phyloP scores from a whole-genome alignment of 1,140 invertebrate species.

The Diabrotica virgifera region DNA sequence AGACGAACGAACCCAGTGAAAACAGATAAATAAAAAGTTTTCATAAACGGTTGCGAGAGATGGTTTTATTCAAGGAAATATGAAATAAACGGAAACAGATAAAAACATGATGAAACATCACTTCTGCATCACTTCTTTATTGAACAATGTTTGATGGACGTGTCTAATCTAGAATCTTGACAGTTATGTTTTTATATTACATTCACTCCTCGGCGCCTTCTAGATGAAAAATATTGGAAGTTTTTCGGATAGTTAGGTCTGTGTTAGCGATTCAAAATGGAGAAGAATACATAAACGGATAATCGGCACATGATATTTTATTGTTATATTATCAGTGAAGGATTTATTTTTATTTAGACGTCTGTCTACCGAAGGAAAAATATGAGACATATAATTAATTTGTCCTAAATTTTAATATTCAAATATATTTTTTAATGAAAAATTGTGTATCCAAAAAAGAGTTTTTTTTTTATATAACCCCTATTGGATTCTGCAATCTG shows the following conservation, averaged over 20 bases:
- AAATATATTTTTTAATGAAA: too few relatives aligned
- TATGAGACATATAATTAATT: too few relatives aligned
- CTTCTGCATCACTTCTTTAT: slow-evolving; percentile 2
- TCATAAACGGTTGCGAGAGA: neutral
- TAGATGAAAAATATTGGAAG: neutral
- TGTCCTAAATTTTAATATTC: too few relatives aligned
- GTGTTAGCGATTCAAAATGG: neutral
- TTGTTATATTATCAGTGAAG: too few relatives aligned
- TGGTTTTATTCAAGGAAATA: neutral
- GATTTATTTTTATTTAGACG: too few relatives aligned
- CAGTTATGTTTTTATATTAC: slow-evolving; percentile 3
- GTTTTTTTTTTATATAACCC: too few relatives aligned
- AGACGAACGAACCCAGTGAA: neutral
- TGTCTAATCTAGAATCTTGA: slow-evolving; percentile 2
- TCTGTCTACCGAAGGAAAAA: too few relatives aligned
- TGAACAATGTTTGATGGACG: slow-evolving; percentile 2
- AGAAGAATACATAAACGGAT: neutral
- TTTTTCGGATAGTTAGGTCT: neutral
- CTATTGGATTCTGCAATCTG: too few relatives aligned
- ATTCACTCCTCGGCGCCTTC: neutral
- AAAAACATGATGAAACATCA: slow-evolving; percentile 2
- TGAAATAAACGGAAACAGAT: slow-evolving; percentile 1
- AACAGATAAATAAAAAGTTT: neutral
- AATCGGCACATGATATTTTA: too few relatives aligned
- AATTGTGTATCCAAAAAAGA: too few relatives aligned